Evolutionary conservation across 2,113 vertebrate genomes (phyloP), one percentile per base, ranked within the genome.

Genomic region (Haplochromis vanheusdeni): DNA sequence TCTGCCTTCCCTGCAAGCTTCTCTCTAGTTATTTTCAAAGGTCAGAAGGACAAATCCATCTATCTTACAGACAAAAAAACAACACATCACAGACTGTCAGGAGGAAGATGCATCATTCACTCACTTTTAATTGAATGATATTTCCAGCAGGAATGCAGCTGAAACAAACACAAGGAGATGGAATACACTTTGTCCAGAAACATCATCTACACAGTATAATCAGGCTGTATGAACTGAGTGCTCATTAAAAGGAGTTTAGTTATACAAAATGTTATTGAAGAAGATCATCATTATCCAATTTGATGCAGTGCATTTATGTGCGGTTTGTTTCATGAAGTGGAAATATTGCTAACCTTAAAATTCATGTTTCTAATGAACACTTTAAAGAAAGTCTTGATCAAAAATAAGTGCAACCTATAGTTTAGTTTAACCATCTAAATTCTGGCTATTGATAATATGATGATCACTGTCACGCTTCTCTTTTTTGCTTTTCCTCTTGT

Each of bases 41-140:
- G 89, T 92, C 87, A 87, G 55, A 17, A 31, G 47, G 37, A 60
- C 56, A 65, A 85, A 80, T 92, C 90, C 82, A 89, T 91, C 84
- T 82, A 79, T 60, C 35, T 89, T 80, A 54, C 84, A 79, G 45
- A n/a, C 17, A 12, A 87, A 55, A 60, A 60, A 84, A 51, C 83
- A 87, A 86, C 83, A 75, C 62, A 90, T 92, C 49, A 81, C 16
- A 11, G 13, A 49, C 68, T 84, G 79, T 88, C 91, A 89, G 51
- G 86, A 79, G 45, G 49, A 42, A 58, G 47, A 9, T 33, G 56
- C 17, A 51, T 58, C 65, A 92, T 42, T 73, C 70, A 91, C 83
- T 83, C 23, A 28, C 82, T 55, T 45, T 62, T 65, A 65, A 65
- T 65, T 4, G 33, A 68, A 37, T 65, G 19, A 21, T 68, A 45